phyloP scores from a whole-genome alignment of 2,888 invertebrate species.

The Ennomos erosarius region DNA sequence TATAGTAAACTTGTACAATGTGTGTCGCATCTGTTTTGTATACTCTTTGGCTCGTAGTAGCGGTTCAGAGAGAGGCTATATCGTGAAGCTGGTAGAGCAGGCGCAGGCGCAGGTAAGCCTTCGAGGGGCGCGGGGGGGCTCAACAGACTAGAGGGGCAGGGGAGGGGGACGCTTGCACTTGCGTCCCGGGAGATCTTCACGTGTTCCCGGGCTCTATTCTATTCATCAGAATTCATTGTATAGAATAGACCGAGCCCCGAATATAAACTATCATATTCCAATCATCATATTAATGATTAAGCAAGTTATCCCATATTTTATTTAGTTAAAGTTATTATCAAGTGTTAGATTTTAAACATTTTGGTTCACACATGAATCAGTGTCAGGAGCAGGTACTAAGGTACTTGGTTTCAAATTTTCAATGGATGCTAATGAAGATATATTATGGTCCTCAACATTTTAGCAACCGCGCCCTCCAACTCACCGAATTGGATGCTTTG shows the following conservation, averaged over 20 bases:
- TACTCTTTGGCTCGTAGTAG: conserved; percentile 63
- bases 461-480: too few species aligned
- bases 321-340: too few species aligned
- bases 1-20: neutral
- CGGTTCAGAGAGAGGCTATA: conserved; percentile 70
- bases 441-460: too few species aligned
- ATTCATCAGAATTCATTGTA: conserved; percentile 25
- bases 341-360: too few species aligned
- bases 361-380: too few species aligned
- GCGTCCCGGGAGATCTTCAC: conserved; percentile 49
- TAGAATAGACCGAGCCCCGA: neutral
- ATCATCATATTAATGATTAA: too few species aligned
- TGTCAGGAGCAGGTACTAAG: too few species aligned
- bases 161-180: conserved; percentile 62
- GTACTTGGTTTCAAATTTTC: too few species aligned
- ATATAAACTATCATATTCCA: too few species aligned
- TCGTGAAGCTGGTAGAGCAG: conserved; percentile 44
- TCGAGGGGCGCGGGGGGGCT: conserved; percentile 45
- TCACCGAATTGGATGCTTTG: too few species aligned
- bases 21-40: conserved; percentile 18
- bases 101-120: conserved; percentile 76
- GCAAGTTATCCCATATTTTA: too few species aligned
- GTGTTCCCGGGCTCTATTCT: conserved; percentile 34
- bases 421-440: too few species aligned
- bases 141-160: conserved; percentile 23